Percentiles rank a stretch among this genome's conserved stretches.
These are phyloP conservation scores for Orthosia gracilis DNA, from an alignment of 2,888 invertebrate species.

Conservation along the genomic window DNA sequence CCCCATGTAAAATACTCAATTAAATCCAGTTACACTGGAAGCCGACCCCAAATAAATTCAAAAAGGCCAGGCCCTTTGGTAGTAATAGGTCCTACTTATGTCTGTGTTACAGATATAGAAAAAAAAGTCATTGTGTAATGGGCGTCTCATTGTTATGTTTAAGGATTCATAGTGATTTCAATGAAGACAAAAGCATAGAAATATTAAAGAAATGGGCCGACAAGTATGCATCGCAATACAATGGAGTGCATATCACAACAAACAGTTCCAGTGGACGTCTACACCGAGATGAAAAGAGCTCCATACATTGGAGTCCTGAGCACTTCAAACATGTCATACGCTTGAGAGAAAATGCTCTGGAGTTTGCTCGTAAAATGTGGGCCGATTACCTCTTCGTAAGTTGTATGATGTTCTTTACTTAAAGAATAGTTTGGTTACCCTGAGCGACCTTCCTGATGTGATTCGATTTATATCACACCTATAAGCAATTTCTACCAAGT, in stretches of 20 bases:
- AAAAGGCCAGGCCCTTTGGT: too few species aligned
- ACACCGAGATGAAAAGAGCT: constrained; percentile 91
- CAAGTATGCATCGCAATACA: constrained; percentile 92
- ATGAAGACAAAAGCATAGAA: constrained; percentile 94
- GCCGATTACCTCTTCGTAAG: constrained; percentile 97
- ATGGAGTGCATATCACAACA: constrained; percentile 92
- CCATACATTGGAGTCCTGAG: constrained; percentile 94
- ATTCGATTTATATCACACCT: too few species aligned
- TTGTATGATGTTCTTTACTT: constrained; percentile 47
- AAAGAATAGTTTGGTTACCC: neutral
- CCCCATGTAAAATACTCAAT: too few species aligned
- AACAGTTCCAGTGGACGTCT: constrained; percentile 82
- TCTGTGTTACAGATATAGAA: too few species aligned
- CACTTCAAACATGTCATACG: constrained; percentile 95
- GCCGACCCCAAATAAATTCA: too few species aligned
- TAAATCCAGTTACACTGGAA: too few species aligned
- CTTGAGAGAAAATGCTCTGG: constrained; percentile 94
- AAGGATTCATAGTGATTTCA: constrained; percentile 97
- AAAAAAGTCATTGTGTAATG: neutral
- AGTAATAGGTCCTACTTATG: too few species aligned
- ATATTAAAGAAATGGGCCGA: constrained; percentile 94
- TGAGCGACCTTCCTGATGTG: too few species aligned
- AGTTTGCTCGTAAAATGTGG: constrained; percentile 94
- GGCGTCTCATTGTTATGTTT: neutral
- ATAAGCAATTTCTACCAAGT: too few species aligned